These are phyloP conservation scores for Callionymus lyra DNA, from an alignment of 2,113 vertebrate genomes.

Conservation along the genomic window DNA sequence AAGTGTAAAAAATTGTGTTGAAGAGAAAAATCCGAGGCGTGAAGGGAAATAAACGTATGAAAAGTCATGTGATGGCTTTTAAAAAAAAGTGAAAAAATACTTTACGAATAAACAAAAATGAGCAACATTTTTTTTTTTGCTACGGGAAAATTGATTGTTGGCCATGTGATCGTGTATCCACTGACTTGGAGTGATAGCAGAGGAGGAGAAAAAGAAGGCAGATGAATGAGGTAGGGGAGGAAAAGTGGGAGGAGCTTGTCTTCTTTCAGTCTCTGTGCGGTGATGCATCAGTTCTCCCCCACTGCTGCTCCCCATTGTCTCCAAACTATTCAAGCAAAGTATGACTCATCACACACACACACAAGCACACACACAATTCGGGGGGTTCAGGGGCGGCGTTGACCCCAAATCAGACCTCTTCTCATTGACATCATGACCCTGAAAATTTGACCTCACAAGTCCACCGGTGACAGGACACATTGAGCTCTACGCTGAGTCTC, in stretches of 20 bases:
- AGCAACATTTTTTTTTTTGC: too few relatives aligned
- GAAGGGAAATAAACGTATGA: too few relatives aligned
- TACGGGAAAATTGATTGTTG: too few relatives aligned
- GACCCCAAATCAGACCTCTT: neutral
- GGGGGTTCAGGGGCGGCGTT: neutral
- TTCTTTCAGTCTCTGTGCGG: slow-evolving; percentile 29
- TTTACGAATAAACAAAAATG: too few relatives aligned
- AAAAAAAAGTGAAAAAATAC: too few relatives aligned
- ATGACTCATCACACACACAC: slow-evolving; percentile 22
- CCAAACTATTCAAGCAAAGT: neutral
- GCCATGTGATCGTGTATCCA: too few relatives aligned
- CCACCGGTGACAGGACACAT: neutral
- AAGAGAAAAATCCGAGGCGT: neutral
- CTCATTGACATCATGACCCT: neutral
- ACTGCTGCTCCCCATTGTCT: slow-evolving; percentile 22
- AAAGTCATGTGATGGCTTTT: too few relatives aligned
- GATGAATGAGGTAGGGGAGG: neutral
- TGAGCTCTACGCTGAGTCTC: slow-evolving; percentile 21
- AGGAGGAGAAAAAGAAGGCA: neutral
- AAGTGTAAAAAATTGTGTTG: neutral
- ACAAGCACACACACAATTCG: slow-evolving; percentile 6
- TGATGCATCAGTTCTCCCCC: slow-evolving; percentile 32
- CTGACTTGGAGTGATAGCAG: neutral
- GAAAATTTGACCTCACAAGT: neutral
- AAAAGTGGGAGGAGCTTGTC: slow-evolving; percentile 4